Percentiles rank a stretch among this genome's conserved stretches.
phyloP scores from a whole-genome alignment of 2,113 vertebrate species.

The Sorex fumeus region DNA sequence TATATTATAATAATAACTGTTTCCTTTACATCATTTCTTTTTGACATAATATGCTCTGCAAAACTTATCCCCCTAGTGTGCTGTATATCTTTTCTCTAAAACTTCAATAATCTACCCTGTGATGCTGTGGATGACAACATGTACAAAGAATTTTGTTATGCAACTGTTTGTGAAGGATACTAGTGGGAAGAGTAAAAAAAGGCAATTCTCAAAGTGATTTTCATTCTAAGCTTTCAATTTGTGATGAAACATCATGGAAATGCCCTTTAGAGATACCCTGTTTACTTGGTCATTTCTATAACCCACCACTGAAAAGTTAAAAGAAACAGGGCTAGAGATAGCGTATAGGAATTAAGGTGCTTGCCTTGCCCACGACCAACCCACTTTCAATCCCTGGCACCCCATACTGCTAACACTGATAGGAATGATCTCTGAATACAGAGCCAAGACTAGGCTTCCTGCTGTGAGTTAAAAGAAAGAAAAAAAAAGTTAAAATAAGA shows the following conservation, averaged over 20 bases:
- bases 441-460: too few relatives aligned
- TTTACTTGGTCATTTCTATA: constrained; percentile 55
- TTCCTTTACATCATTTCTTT: constrained; percentile 44
- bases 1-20: constrained; percentile 13
- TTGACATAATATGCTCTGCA: neutral
- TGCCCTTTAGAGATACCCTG: constrained; percentile 23
- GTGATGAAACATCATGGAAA: constrained; percentile 50
- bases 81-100: neutral
- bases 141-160: constrained; percentile 51
- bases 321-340: neutral
- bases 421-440: too few relatives aligned
- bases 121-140: constrained; percentile 23
- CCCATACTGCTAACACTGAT: too few relatives aligned
- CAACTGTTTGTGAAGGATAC: constrained; percentile 44
- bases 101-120: constrained; percentile 56
- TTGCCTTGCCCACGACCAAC: too few relatives aligned
- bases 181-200: constrained; percentile 37
- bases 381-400: too few relatives aligned
- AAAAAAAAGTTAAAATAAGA: too few relatives aligned
- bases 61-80: constrained; percentile 27
- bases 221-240: constrained; percentile 45
- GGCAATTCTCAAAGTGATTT: constrained; percentile 62
- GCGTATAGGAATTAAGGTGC: too few relatives aligned
- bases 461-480: too few relatives aligned
- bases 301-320: constrained; percentile 32